A percentile compares a stretch with the other conserved stretches of the same genome.
Conservation (phyloP, 23 tunicate genomes). For the Botrylloides violaceus region DNA sequence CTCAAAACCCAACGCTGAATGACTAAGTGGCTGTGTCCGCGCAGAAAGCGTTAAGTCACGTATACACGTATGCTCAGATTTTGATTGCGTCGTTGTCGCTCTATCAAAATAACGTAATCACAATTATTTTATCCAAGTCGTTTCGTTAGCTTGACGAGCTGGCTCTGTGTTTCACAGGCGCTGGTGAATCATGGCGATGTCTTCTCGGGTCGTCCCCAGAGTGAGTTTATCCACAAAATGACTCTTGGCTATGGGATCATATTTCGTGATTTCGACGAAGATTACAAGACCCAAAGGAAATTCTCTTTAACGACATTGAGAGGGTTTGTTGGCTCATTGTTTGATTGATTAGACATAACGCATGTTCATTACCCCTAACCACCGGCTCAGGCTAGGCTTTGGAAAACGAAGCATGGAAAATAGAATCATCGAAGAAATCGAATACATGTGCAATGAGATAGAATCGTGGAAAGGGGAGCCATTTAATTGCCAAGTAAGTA, state of each 20-base stretch:
- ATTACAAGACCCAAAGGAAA: neutral
- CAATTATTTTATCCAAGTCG: too few relatives aligned
- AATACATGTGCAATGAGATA: neutral
- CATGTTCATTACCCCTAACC: neutral
- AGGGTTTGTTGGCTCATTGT: neutral
- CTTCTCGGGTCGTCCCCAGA: slow-evolving; percentile 5
- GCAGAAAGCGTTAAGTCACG: too few relatives aligned
- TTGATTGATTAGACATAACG: neutral
- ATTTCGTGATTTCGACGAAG: neutral
- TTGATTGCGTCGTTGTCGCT: too few relatives aligned
- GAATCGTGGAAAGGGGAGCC: neutral
- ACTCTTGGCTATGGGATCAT: neutral
- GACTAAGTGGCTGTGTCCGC: too few relatives aligned
- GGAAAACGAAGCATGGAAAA: slow-evolving; percentile 11
- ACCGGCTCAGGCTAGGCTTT: neutral
- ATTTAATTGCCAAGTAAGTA: slow-evolving; percentile 1
- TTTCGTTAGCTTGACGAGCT: neutral
- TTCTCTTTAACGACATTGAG: slow-evolving; percentile 2
- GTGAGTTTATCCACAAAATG: neutral
- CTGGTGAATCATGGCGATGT: slow-evolving; percentile 1
- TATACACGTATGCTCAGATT: too few relatives aligned
- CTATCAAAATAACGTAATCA: too few relatives aligned
- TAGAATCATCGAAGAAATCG: slow-evolving; percentile 5
- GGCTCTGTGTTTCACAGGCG: neutral
- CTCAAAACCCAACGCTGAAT: too few relatives aligned